A percentile compares a stretch with the other conserved stretches of the same genome.
Evolutionary conservation across 2,888 invertebrate genomes (phyloP).

Genomic region (Schrankia costaestrigalis): DNA sequence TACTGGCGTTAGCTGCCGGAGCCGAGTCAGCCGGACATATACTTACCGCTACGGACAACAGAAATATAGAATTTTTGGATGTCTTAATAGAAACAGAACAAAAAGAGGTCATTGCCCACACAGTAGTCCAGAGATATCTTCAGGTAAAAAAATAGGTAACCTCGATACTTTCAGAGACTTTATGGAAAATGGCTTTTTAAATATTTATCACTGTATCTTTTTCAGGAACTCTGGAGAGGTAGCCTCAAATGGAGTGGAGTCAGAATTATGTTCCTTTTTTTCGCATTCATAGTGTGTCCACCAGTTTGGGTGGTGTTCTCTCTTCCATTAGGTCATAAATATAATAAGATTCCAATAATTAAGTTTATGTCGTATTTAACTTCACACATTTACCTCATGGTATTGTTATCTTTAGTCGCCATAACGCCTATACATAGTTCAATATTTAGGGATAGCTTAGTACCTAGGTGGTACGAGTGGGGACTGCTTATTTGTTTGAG

Average conservation of each 20-base stretch:
- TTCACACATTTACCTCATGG: slow-evolving; percentile 98
- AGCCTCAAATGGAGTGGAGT: slow-evolving; percentile 97
- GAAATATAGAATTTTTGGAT: slow-evolving; percentile 97
- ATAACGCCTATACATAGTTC: slow-evolving; percentile 92
- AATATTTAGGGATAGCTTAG: slow-evolving; percentile 87
- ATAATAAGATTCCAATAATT: slow-evolving; percentile 99
- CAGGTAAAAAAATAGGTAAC: slow-evolving; percentile 88
- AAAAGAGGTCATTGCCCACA: slow-evolving; percentile 98
- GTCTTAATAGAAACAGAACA: slow-evolving; percentile 99
- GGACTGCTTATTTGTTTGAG: slow-evolving; percentile 96
- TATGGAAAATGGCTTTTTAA: slow-evolving; percentile 10
- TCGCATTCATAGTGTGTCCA: slow-evolving; percentile 95
- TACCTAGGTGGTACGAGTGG: slow-evolving; percentile 98
- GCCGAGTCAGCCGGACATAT: slow-evolving; percentile 97
- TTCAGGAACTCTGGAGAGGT: slow-evolving; percentile 98
- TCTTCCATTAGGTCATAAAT: slow-evolving; percentile 95
- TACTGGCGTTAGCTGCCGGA: slow-evolving; percentile 95
- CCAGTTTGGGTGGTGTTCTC: slow-evolving; percentile 98
- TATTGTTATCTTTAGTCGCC: slow-evolving; percentile 93
- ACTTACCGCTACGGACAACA: slow-evolving; percentile 95
- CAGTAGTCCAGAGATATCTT: slow-evolving; percentile 97
- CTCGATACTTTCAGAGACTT: slow-evolving; percentile 38
- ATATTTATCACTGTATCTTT: slow-evolving; percentile 36
- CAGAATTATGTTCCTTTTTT: slow-evolving; percentile 95
- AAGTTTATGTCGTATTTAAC: slow-evolving; percentile 99